Percentiles rank a stretch among this genome's conserved stretches.
phyloP scores from a whole-genome alignment of 2,888 invertebrate genomes.

The Conops quadrifasciatus region DNA sequence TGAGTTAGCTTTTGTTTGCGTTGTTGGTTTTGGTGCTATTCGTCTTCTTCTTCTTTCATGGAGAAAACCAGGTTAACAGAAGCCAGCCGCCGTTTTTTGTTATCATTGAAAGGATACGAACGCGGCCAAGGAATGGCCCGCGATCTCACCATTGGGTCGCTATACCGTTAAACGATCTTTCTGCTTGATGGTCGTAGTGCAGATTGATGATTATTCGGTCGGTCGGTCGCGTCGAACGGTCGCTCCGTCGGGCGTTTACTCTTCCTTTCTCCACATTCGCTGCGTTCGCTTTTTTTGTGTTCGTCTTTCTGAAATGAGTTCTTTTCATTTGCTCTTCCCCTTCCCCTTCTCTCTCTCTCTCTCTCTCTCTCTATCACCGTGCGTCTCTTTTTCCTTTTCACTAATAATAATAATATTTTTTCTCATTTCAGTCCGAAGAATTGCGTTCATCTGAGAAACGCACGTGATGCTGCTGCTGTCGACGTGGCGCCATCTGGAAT shows the following conservation, averaged over 20 bases:
- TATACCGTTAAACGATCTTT: no score
- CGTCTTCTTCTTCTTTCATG: no score
- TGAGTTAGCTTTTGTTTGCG: neutral
- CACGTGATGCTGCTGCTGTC: conserved; percentile 56
- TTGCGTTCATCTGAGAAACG: conserved; percentile 62
- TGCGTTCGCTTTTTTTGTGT: neutral
- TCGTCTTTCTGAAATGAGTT: neutral
- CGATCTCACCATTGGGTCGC: no score
- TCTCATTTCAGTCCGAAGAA: conserved; percentile 55
- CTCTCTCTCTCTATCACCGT: conserved; percentile 17
- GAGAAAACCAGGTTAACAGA: no score
- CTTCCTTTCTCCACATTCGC: neutral
- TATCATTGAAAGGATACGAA: no score
- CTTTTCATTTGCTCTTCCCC: neutral
- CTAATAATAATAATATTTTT: conserved; percentile 1
- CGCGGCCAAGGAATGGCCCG: no score
- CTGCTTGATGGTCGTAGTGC: no score
- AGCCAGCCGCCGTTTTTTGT: no score
- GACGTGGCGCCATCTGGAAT: conserved; percentile 37
- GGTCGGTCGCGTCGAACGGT: no score
- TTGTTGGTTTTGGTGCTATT: neutral
- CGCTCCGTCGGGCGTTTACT: no score
- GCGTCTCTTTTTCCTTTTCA: conserved; percentile 17
- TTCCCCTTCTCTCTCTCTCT: neutral
- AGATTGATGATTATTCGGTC: no score